Base-by-base conservation (phyloP, 2,888 invertebrate species). In the Amaurobius ferox region DNA sequence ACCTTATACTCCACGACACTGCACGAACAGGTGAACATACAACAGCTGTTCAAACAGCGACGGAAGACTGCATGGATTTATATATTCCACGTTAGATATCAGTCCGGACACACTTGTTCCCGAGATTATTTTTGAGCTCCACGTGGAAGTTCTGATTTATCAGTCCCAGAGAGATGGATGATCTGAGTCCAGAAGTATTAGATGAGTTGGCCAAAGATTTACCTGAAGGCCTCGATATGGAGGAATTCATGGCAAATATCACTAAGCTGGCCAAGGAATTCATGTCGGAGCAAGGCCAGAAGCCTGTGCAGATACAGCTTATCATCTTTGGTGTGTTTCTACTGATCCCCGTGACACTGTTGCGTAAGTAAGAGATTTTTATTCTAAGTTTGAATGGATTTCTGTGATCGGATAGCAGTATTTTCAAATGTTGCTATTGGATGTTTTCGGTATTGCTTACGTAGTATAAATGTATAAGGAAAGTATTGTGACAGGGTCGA, bases 151-250 rank as follows among this genome's bases (percentile, higher is more conserved):
- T 55, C 1, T 6, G 1, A 55, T 6, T 19, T 23, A 23, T 55
- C 55, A 44, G 44, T 2, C 16, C 9, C 6, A 13, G n/a, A 11
- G 9, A 11, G 16, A 44, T 16, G 2, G 16, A 13, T 2, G 23
- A 23, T 23, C 13, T 6, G 5, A 19, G 5, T 1, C 55, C 55
- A n/a, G 67, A 72, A 6, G 32, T 48, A 2, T 28, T 68, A 6
- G 77, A 77, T 5, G 61, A 77, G 13, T 28, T 77, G 40, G 39
- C 19, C 3, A 72, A 85, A 39, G 29, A 66, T n/a, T 23, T 71
- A 30, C 83, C 83, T 13, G 83, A 77, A 23, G 77, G 67, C 19
- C 13, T 72, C 5, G 16, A 78, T 61, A 85, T 85, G 83, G 83
- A 85, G 35, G 77, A 85, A 55, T 72, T 85, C 6, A 11, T 85